Base-by-base conservation (phyloP, 2,797 vertebrate species). In the Helicolenus hilgendorfi region DNA sequence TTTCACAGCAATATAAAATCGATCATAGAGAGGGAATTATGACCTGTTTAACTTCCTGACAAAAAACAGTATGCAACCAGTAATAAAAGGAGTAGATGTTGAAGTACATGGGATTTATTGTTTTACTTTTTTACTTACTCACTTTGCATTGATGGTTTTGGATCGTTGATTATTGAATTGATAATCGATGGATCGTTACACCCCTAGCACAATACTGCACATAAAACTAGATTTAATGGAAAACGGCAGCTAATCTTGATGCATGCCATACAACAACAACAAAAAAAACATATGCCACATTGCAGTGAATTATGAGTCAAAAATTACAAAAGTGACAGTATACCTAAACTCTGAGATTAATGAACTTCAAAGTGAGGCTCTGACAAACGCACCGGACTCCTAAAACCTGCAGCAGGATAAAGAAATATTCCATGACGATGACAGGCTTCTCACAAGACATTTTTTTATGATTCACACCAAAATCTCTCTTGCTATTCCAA, bases 301-400 rank as follows among this genome's bases (percentile, higher is more conserved):
- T 15, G 69, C 76, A 60, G 64, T 45, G 79, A 89, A 80, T 75
- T 29, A 79, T 20, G 67, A 79, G 67, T 72, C 60, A 56, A 60
- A 65, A 85, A 69, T 59, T 27, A 62, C 72, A 38, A 59, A 75
- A 73, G 70, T 59, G 76, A 69, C 76, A 73, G n/a, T 18, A 7
- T 11, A 87, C 68, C 45, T 73, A 38, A 63, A 74, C 77, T 75
- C 60, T 22, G 72, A 81, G 79, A 89, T 92, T 88, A 84, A 91
- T 84, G 49, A 73, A 75, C 63, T 62, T 59, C 13, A 36, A 58
- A 45, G 2, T 26, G 7, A 63, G 49, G 24, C 49, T 79, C 55
- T 85, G 67, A 69, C 59, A 81, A 76, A 79, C 63, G 81, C 49
- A 36, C 7, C 73, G 64, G 35, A 36, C 68, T 81, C 58, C 27